Base-by-base conservation (phyloP, 2,888 invertebrate genomes). In the Drosophila infuscata region DNA sequence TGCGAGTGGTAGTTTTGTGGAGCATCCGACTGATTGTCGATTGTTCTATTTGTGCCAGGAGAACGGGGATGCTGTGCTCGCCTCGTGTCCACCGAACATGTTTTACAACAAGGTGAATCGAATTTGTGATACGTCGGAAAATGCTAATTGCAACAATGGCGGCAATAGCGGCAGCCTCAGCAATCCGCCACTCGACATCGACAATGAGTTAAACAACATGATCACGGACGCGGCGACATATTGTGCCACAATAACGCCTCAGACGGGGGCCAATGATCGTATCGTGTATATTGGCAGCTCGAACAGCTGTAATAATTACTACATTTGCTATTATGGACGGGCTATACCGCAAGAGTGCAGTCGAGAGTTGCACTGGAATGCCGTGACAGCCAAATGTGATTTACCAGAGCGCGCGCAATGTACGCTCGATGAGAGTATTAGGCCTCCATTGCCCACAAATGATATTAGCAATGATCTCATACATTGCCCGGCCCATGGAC, bases 311-410 rank as follows among this genome's bases (percentile, higher is more conserved):
- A 85, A 79, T 61, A 87, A 85, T 9, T 93, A 92, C 61, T 93
- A 91, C 57, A 90, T 93, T 56, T 93, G 93, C 69, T 93, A 93
- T 71, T 91, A 93, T 74, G 92, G 93, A 3, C 85, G 88, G 68
- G 91, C 93, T 4, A 81, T 92, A 53, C 36, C 80, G 46, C 92
- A 92, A 63, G 88, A 92, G 68, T 93, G 93, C 71, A 92, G 91
- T 51, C 65, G 77, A 3, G 89, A 91, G 70, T 63, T 93, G 30
- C 91, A 93, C 62, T 93, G 93, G 93, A 93, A 93, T 84, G 66
- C 85, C 4, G 78, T 86, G 38, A 86, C 83, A 11, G 91, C 81
- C 36, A 92, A 91, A 57, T 93, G 93, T 68, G 93, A 93, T 83
- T 83, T 91, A 57, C 92, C 93, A 5, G 82, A 85, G 51, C 88